Conservation (phyloP, 2,797 vertebrate species). For the Darevskia mixta region DNA sequence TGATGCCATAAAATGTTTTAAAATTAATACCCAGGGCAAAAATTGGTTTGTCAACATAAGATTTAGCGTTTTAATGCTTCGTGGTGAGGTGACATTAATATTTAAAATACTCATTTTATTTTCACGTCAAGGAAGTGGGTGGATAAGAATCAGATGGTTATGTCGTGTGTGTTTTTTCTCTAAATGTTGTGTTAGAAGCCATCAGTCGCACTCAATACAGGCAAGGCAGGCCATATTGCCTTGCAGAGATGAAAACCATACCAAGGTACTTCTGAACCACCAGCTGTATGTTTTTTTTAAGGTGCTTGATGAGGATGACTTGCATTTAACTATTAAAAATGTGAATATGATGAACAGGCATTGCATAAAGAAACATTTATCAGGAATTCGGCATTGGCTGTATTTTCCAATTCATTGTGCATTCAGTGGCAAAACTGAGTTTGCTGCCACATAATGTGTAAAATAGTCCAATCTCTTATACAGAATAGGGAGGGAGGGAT, state of each 20-base stretch:
- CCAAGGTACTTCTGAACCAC: neutral
- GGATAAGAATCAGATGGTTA: neutral
- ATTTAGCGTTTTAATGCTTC: constrained; percentile 4
- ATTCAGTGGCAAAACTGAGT: neutral
- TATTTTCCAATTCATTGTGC: neutral
- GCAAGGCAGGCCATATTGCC: neutral
- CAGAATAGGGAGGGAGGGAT: too few relatives aligned
- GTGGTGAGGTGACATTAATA: neutral
- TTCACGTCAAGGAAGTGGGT: neutral
- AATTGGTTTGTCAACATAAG: neutral
- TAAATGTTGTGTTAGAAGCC: neutral
- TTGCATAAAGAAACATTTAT: neutral
- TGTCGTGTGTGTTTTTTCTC: neutral
- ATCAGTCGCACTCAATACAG: neutral
- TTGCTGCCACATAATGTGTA: neutral
- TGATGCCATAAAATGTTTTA: neutral
- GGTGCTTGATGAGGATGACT: neutral
- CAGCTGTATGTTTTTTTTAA: neutral
- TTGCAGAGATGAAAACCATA: neutral
- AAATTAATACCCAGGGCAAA: constrained; percentile 1
- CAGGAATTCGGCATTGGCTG: neutral
- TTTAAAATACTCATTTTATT: neutral
- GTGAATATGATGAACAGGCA: neutral
- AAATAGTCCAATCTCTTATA: neutral
- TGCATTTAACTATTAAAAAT: neutral